These are phyloP conservation scores for Trachymyrmex septentrionalis DNA, from an alignment of 1,140 invertebrate genomes.

Conservation along the genomic window DNA sequence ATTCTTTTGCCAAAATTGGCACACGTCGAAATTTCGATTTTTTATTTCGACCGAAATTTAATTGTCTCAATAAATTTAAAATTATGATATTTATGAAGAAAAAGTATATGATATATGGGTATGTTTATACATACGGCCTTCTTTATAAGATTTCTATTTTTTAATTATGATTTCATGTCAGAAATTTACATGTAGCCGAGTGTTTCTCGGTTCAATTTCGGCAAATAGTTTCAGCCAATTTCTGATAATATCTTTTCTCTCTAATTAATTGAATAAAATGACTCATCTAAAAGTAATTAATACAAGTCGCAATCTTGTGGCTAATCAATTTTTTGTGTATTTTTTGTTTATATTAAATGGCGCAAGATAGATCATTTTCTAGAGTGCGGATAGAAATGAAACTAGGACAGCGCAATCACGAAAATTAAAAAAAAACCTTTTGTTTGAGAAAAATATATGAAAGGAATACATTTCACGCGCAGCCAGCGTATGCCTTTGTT, in stretches of 20 bases:
- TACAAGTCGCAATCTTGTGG: neutral
- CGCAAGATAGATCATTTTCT: neutral
- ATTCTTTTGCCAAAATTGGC: no score
- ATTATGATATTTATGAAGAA: no score
- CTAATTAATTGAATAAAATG: neutral
- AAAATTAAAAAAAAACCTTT: constrained; percentile 40
- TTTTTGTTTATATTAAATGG: neutral
- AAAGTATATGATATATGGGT: no score
- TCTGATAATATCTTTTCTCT: neutral
- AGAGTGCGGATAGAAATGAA: neutral
- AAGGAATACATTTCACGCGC: neutral
- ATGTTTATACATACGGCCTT: no score
- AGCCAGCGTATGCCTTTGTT: constrained; percentile 30
- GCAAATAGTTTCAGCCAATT: no score
- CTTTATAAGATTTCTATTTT: no score
- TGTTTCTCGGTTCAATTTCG: no score
- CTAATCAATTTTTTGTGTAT: neutral
- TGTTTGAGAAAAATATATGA: constrained; percentile 26
- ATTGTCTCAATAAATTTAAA: no score
- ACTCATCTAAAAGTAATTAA: neutral
- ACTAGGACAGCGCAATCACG: neutral
- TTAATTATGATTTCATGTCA: no score
- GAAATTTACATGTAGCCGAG: no score
- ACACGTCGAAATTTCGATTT: no score
- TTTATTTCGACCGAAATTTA: no score